Evolutionary conservation across 2,797 vertebrate species (phyloP).

Genomic region (Myotis planiceps): DNA sequence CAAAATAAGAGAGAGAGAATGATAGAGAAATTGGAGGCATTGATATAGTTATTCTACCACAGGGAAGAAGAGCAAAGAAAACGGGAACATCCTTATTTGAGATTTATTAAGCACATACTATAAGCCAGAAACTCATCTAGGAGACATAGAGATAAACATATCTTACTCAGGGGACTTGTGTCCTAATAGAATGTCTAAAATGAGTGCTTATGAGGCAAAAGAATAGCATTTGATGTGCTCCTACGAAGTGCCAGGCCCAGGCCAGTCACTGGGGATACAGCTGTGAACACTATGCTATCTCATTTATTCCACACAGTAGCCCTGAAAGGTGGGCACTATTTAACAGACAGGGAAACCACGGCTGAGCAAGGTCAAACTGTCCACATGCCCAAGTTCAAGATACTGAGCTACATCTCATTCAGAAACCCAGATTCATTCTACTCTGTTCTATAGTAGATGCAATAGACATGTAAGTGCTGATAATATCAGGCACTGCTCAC

Average conservation of each 20-base stretch:
- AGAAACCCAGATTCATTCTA: neutral
- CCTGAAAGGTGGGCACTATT: neutral
- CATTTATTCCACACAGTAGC: neutral
- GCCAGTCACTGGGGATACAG: neutral
- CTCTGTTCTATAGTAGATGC: neutral
- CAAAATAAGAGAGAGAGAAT: neutral
- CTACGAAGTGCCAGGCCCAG: neutral
- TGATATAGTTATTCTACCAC: neutral
- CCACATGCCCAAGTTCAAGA: neutral
- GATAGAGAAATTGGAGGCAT: neutral
- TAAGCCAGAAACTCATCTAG: neutral
- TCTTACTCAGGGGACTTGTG: neutral
- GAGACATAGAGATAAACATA: neutral
- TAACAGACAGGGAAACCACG: neutral
- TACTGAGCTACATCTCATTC: neutral
- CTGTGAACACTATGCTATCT: neutral
- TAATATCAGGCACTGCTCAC: neutral
- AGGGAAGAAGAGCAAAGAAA: conserved; percentile 16
- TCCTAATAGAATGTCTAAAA: neutral
- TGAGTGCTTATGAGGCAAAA: neutral
- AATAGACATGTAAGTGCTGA: neutral
- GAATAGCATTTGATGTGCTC: neutral
- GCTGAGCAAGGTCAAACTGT: neutral
- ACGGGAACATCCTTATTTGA: neutral
- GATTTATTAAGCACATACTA: neutral